Evolutionary conservation across 2,888 invertebrate species (phyloP).

Genomic region (Syritta pipiens): DNA sequence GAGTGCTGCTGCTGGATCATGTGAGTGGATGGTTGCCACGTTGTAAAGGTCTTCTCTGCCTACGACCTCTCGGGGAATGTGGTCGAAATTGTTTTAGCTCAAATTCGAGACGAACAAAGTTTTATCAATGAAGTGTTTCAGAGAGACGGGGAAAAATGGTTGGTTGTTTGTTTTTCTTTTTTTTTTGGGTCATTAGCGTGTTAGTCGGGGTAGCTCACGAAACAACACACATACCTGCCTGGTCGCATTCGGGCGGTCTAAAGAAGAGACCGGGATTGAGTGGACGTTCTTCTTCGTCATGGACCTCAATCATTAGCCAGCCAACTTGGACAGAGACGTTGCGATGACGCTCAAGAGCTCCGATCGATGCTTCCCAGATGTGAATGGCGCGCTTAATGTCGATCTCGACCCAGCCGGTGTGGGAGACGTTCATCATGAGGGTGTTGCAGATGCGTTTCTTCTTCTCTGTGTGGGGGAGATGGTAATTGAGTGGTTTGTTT

Average conservation of each 20-base stretch:
- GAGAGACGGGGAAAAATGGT: not conserved
- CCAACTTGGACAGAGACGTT: constrained; percentile 74
- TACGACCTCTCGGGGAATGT: too few relatives aligned
- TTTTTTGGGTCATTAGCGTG: constrained; percentile 63
- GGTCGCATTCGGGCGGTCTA: constrained; percentile 78
- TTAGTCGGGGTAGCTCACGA: constrained; percentile 73
- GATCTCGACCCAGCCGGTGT: constrained; percentile 78
- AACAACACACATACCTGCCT: constrained; percentile 80
- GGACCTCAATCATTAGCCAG: constrained; percentile 77
- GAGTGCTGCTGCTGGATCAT: too few relatives aligned
- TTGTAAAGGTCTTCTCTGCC: too few relatives aligned
- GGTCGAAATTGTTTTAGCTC: too few relatives aligned
- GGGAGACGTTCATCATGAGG: constrained; percentile 77
- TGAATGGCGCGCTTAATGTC: constrained; percentile 78
- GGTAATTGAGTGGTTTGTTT: not conserved
- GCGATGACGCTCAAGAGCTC: too few relatives aligned
- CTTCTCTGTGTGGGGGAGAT: constrained; percentile 74
- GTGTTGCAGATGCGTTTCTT: constrained; percentile 79
- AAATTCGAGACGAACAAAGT: too few relatives aligned
- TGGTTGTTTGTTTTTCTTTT: constrained; percentile 10
- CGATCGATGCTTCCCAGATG: constrained; percentile 76
- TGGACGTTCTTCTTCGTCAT: constrained; percentile 78
- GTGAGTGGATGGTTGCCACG: too few relatives aligned
- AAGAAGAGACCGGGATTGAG: constrained; percentile 77
- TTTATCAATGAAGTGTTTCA: not conserved